Base-by-base conservation (phyloP, 2,797 vertebrate genomes). In the Buphagus erythrorhynchus region DNA sequence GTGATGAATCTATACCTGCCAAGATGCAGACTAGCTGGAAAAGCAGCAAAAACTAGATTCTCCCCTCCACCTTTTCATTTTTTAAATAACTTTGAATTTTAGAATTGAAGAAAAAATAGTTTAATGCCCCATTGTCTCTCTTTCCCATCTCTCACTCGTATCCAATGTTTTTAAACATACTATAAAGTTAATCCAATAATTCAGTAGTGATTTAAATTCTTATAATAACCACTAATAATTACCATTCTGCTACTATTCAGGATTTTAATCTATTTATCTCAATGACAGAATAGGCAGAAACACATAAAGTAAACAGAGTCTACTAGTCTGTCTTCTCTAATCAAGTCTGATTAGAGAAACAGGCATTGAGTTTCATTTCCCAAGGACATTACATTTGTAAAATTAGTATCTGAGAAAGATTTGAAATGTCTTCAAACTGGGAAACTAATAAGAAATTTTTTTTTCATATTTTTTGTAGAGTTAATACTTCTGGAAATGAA, bases 401-500 rank as follows among this genome's bases (percentile, higher is more conserved):
- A 95, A 93, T 93, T 58, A 93, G 52, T 86, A 86, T 74, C 66
- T 75, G 48, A 86, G 46, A 80, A 90, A 80, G 61, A 93, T 88
- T 92, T 90, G 46, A 58, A 93, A 80, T 38, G 9, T 81, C 68
- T 89, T 86, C 91, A 93, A 93, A 91, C 54, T 54, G 40, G 4
- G 26, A 87, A 95, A 74, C 42, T 46, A 87, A 87, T 83, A 77
- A 25, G 76, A 79, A 18, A 35, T 25, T 38, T 51, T 58, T 6
- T 54, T 12, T 45, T 11, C 11, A 1, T 54, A 26, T 42, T 69
- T 71, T 89, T 79, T 58, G 35, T 77, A 40, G 33, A 71, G 29
- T 68, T 90, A 93, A 92, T 91, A 72, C 33, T 86, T 94, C 54
- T 88, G 29, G 54, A 90, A 85, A 92, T 91, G 48, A 96, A 95